Conservation (phyloP, 2,113 vertebrate genomes). For the Eclectus roratus region DNA sequence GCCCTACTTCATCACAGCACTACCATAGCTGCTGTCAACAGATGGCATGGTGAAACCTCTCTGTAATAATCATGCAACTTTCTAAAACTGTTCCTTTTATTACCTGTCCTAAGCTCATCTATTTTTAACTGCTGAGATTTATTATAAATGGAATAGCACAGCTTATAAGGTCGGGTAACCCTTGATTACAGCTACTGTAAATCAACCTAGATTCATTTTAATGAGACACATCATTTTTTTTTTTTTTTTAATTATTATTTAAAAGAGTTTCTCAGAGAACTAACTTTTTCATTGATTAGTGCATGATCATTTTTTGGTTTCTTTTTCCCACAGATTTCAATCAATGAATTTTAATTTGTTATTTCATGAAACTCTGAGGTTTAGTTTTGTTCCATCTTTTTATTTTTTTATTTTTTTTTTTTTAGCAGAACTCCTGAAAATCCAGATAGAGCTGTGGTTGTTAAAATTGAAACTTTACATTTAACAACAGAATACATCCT, state of each 20-base stretch:
- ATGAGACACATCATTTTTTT: background rate
- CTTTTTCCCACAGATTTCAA: background rate
- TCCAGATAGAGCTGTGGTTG: background rate
- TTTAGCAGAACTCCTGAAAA: background rate
- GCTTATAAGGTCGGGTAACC: conserved; percentile 58
- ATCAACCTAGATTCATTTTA: conserved; percentile 69
- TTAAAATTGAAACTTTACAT: background rate
- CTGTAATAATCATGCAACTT: conserved; percentile 40
- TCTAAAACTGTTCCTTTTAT: conserved; percentile 51
- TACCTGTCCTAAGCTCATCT: conserved; percentile 63
- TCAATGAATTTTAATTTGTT: background rate
- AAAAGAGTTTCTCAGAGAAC: background rate
- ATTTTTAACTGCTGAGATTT: conserved; percentile 66
- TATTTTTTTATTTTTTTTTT: too few species aligned
- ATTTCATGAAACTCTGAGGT: background rate
- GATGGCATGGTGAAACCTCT: conserved; percentile 23
- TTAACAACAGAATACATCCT: background rate
- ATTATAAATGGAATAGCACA: conserved; percentile 66
- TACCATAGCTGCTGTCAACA: background rate
- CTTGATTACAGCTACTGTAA: conserved; percentile 65
- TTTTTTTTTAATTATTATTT: background rate
- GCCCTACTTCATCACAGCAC: background rate
- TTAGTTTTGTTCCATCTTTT: background rate
- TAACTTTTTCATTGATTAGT: background rate
- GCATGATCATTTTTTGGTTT: background rate